Conservation (phyloP, 2,888 invertebrate species). For the Zygaena filipendulae region DNA sequence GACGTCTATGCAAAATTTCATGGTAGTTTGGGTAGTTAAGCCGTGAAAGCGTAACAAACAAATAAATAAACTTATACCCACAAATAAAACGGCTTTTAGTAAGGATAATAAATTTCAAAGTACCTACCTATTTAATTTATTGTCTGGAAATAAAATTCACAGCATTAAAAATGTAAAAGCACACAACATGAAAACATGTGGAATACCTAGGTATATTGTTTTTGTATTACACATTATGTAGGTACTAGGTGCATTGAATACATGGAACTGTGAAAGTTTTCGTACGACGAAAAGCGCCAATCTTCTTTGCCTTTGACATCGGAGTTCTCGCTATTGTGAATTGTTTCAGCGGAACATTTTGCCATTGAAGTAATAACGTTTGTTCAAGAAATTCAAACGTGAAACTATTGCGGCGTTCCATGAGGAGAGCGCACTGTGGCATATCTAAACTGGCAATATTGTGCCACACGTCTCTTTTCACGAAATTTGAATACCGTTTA, state of each 20-base stretch:
- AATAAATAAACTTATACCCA: no score
- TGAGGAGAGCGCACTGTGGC: slow-evolving; percentile 28
- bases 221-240: not conserved
- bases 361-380: slow-evolving; percentile 58
- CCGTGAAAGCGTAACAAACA: no score
- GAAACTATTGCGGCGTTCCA: slow-evolving; percentile 45
- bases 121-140: no score
- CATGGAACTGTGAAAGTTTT: slow-evolving; percentile 20
- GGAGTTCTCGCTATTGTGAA: slow-evolving; percentile 52
- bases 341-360: slow-evolving; percentile 53
- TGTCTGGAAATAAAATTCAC: no score
- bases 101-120: no score
- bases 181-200: slow-evolving; percentile 2
- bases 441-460: slow-evolving; percentile 33
- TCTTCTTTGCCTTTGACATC: slow-evolving; percentile 53
- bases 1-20: no score
- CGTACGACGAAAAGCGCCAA: slow-evolving; percentile 33
- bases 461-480: no score
- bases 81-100: no score
- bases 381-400: slow-evolving; percentile 59
- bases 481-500: no score
- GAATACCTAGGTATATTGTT: not conserved
- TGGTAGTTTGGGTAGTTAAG: no score
- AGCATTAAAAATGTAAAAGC: slow-evolving; percentile 1
- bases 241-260: no score